Percentiles rank a stretch among this genome's conserved stretches.
phyloP scores from a whole-genome alignment of 2,888 invertebrate species.

The Ellobium chinense region DNA sequence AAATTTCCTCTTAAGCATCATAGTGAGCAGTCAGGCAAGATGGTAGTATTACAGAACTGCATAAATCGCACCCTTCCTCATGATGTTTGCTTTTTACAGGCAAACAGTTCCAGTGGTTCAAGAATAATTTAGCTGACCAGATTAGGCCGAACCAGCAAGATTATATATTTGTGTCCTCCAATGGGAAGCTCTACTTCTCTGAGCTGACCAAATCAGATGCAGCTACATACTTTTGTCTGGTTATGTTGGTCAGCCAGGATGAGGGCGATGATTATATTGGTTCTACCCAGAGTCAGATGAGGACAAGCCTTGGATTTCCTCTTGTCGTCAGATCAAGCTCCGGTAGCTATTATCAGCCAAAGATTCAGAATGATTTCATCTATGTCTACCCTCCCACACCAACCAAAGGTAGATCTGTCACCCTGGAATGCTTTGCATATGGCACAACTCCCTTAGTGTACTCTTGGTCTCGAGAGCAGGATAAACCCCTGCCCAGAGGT shows the following conservation, averaged over 20 bases:
- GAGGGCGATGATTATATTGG: constrained; percentile 62
- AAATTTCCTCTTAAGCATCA: too few relatives aligned
- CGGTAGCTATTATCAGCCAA: constrained; percentile 80
- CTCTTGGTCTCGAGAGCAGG: constrained; percentile 57
- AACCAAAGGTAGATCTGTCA: constrained; percentile 91
- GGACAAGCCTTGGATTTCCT: constrained; percentile 63
- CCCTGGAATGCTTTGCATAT: constrained; percentile 96
- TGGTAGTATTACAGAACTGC: too few relatives aligned
- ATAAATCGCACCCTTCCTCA: too few relatives aligned
- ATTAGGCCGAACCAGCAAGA: constrained; percentile 92
- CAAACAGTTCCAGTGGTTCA: constrained; percentile 89
- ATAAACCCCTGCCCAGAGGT: constrained; percentile 76
- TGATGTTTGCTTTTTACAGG: constrained; percentile 51
- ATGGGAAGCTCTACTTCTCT: constrained; percentile 97
- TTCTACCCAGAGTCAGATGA: constrained; percentile 53
- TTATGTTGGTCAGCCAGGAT: constrained; percentile 58
- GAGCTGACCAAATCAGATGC: constrained; percentile 89
- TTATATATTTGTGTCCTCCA: constrained; percentile 92
- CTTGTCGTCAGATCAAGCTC: constrained; percentile 60
- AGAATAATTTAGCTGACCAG: constrained; percentile 88
- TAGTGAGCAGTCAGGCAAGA: too few relatives aligned
- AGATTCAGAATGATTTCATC: constrained; percentile 95
- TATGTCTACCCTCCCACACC: constrained; percentile 97
- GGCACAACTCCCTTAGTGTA: constrained; percentile 84
- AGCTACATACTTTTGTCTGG: constrained; percentile 68